Percentiles rank a stretch among this genome's conserved stretches.
phyloP scores from a whole-genome alignment of 2,888 invertebrate species.

The Pharmacophagus antenor region DNA sequence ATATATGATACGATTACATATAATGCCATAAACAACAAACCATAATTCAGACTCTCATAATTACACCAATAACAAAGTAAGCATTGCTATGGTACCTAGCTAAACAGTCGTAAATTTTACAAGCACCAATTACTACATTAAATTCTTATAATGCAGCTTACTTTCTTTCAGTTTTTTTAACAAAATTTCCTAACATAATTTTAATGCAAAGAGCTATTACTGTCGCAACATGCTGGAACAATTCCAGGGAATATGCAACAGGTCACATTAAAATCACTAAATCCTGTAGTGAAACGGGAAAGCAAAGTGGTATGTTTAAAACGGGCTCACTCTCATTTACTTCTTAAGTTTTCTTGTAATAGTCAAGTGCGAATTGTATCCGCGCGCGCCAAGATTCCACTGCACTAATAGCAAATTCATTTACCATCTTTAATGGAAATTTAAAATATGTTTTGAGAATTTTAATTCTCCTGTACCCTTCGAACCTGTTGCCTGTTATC shows the following conservation, averaged over 20 bases:
- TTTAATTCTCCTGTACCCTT: too few relatives aligned
- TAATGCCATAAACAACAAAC: too few relatives aligned
- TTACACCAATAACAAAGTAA: too few relatives aligned
- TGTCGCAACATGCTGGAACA: conserved; percentile 29
- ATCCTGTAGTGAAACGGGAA: conserved; percentile 28
- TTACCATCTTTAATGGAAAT: background rate
- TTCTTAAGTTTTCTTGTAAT: conserved; percentile 31
- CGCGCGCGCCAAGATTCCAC: conserved; percentile 21
- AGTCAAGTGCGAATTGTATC: conserved; percentile 23
- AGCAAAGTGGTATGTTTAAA: conserved; percentile 21
- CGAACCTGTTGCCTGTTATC: too few relatives aligned
- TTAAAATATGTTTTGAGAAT: background rate
- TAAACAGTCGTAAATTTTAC: too few relatives aligned
- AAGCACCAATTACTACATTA: too few relatives aligned
- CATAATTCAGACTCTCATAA: too few relatives aligned
- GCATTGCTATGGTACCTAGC: too few relatives aligned
- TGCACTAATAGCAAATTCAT: conserved; percentile 16
- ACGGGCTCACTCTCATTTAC: conserved; percentile 28
- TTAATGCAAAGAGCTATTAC: conserved; percentile 27
- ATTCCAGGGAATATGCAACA: conserved; percentile 31
- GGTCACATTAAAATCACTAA: conserved; percentile 32
- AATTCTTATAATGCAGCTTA: too few relatives aligned
- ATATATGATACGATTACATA: too few relatives aligned
- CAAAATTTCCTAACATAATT: background rate
- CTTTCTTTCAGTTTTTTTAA: background rate